Base-by-base conservation (phyloP, 64 coral and sea anemone genomes). In the Pachyseris speciosa region DNA sequence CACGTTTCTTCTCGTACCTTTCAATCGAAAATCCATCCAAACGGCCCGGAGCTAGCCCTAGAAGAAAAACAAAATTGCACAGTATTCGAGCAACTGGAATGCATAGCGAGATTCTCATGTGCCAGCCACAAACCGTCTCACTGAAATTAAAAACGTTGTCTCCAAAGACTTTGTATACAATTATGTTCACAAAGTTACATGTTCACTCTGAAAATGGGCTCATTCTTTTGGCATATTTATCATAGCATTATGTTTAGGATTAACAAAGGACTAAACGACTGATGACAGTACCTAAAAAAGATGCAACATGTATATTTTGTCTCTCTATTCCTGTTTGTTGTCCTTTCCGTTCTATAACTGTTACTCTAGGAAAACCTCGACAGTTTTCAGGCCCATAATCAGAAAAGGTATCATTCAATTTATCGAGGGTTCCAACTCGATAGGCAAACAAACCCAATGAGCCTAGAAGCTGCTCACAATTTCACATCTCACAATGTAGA, bases 401-500 rank as follows among this genome's bases (percentile, higher is more conserved):
- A 22, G 67, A 72, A 8, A 86, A 37, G n/a, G 33, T 45, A 34
- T 55, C 45, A 39, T 86, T 86, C 4, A 86, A 58, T 3, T 86
- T 69, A 2, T 86, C 64, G 5, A 86, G 63, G 51, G 41, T 51
- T 53, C 39, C 30, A 49, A 50, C 47, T 30, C 22, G 64, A 51
- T 86, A 69, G 16, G 67, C 84, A 86, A 86, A 86, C 26, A 86
- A 69, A 34, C 84, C 84, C 4, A 72, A n/a, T 15, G 84, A 73
- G 24, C 45, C 79, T 13, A 85, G 42, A 30, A 85, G 31, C 41
- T 85, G 83, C 64, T 85, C 83, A 22, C 63, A 39, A 72, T 86
- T 69, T 10, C 57, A 52, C 79, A 65, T 83, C 37, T 83, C 79
- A 19, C 88, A 90, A 55, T 90, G 88, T 51, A 90, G 76, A 34